Base-by-base conservation (phyloP, 2,797 vertebrate species). In the Melanotaenia boesemani region DNA sequence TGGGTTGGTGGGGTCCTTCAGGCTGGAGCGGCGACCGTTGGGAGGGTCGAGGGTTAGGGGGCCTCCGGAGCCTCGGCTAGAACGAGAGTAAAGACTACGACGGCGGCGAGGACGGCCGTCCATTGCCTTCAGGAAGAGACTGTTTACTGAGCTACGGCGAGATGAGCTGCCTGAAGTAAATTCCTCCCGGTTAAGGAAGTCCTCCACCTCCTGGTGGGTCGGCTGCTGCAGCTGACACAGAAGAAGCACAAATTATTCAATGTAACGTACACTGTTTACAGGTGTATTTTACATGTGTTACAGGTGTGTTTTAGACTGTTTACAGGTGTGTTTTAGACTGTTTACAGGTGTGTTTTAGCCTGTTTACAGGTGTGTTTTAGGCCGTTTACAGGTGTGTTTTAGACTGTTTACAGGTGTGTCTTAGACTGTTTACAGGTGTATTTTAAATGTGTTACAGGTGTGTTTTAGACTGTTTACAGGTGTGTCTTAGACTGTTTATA, bases 111-210 rank as follows among this genome's bases (percentile, higher is more conserved):
- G 81, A 5, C 91, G 91, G 2, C 91, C 85, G 0, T 94, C 93
- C 91, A 93, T 93, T 1, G 90, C 91, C 64, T 93, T 93, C 18
- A 92, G 84, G 75, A 93, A 93, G 37, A 94, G 90, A 20, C 70
- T 92, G 73, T 86, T 90, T 9, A 64, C 63, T 0, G 92, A 93
- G 72, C 63, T 70, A 7, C 88, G 90, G 4, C 81, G 81, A 5
- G 86, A 83, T 0, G 84, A 72, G 34, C 58, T 66, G 16, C 90
- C 86, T 0, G 68, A 64, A 0, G n/a, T 9, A 0, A 88, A 77
- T 10, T 91, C 86, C n/a, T 90, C 92, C 74, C 72, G 88, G 71
- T 72, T 90, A 71, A 92, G 76, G 82, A 91, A 93, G 48, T 91
- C 91, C 77, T 92, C 86, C 11, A 89, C 76, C 7, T 94, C 81